A percentile compares a stretch with the other conserved stretches of the same genome.
Conservation (phyloP, 1,140 invertebrate species). For the Caenorhabditis latens region DNA sequence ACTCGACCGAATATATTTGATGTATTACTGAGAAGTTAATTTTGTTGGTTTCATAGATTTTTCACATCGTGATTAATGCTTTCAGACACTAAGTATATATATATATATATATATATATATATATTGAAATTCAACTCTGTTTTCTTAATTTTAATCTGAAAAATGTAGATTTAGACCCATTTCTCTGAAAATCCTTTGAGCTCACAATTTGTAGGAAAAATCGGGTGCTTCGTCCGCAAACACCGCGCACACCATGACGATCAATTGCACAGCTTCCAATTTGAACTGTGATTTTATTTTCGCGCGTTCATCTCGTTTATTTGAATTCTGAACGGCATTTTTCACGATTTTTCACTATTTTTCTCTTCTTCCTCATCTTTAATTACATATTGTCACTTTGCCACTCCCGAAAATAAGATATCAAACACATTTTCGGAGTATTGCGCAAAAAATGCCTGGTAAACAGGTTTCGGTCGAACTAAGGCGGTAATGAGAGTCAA, state of each 20-base stretch:
- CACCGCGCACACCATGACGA: background rate
- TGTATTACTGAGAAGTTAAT: too few species aligned
- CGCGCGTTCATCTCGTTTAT: background rate
- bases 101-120: too few species aligned
- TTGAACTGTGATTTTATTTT: conserved; percentile 6
- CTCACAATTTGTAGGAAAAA: background rate
- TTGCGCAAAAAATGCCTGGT: background rate
- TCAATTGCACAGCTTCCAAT: background rate
- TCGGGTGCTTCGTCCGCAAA: background rate
- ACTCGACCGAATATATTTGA: too few species aligned
- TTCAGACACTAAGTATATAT: too few species aligned
- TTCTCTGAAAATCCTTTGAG: too few species aligned
- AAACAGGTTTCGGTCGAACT: conserved; percentile 31
- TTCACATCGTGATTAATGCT: too few species aligned
- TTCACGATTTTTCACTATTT: background rate
- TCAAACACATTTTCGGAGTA: background rate
- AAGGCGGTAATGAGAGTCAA: conserved; percentile 50
- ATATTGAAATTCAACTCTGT: too few species aligned
- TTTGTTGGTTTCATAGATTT: too few species aligned
- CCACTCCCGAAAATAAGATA: background rate
- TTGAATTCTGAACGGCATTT: background rate
- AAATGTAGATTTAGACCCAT: too few species aligned
- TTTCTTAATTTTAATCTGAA: too few species aligned
- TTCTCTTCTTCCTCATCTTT: background rate
- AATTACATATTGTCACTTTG: background rate